Evolutionary conservation across 37 sponge, comb jelly and placozoan genomes (phyloP), one percentile per base, ranked within the genome.

Genomic region (Ephydatia muelleri): DNA sequence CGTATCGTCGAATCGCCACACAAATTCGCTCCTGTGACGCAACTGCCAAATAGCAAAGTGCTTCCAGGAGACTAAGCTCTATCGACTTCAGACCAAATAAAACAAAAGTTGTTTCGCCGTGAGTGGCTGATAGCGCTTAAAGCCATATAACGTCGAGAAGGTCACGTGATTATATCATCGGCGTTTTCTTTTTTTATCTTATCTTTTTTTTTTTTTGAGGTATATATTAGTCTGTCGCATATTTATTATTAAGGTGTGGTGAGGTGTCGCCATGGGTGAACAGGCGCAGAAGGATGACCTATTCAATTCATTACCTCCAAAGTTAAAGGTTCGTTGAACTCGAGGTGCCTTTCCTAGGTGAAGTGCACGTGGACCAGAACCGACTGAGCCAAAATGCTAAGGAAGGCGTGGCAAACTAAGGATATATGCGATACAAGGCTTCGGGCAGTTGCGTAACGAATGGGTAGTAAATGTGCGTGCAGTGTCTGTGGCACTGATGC

Each of bases 261-360:
- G 57, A 3, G 57, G 57, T 57, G 57, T 11, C 57, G 57, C 16
- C 57, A 57, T 57, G 57, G 57, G 57, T 11, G 57, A 57, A 57
- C 57, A 57, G 19, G 57, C 57, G 16, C 57, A 57, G 57, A 57
- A 57, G 57, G 57, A 57, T 57, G 57, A 57, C 16, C 16, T 57
- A 21, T 57, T 57, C 12, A 57, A 11, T 14, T 57, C 19, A 57
- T 57, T 57, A 11, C 57, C 57, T 57, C 57, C 57, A 57, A 57
- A 57, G 16, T 57, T 33, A 6, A 71, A 71, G 72, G 32, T 33
- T 71, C 72, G 72, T 71, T 71, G 29, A 71, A 71, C 72, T 71
- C 14, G 6, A 16, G 72, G 72, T 30, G 72, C 34, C 29, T 13
- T 2, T 71, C 30, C 13, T 37, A 37, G 27, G 77, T 38, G 27